Evolutionary conservation across 2,797 vertebrate species (phyloP), one percentile per base, ranked within the genome.

Genomic region (Galago senegalensis): DNA sequence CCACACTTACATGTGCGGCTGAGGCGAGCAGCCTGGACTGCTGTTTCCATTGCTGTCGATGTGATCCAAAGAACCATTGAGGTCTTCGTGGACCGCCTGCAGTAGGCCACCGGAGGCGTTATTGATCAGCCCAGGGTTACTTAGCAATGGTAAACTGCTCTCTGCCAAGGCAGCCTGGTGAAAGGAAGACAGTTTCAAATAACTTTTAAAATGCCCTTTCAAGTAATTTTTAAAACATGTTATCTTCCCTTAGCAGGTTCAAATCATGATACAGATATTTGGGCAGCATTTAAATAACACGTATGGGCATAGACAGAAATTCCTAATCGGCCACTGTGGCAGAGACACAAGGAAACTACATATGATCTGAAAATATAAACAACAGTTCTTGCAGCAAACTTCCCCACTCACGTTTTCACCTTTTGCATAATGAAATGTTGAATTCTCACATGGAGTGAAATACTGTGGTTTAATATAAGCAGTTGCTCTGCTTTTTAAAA

Each of bases 11-110:
- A 99, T 99, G 98, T 99, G 99, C 98, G 99, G 99, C 96, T 99
- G 99, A 91, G 99, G 99, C 77, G 99, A 99, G 98, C 99, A 99
- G 95, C 99, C 99, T 0, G 99, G 99, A 98, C 99, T 99, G 99
- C 99, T 98, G 97, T 99, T 99, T 98, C 99, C 99, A 97, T 99
- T 99, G 98, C 99, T 99, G 99, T 99, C 99, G 97, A 99, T 99
- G 98, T 99, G 99, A 98, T 99, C 99, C 97, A 99, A 98, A 1
- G 99, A 99, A 97, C 99, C 99, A 94, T 99, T 99, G 98, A 99
- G 99, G 97, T 99, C 99, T 97, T 99, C 99, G 8, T 99, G 99
- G 97, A 98, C 98, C 1, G 99, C 99, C 97, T 99, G 99, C 98
- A 99, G 98, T 98, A 99, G 99, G 97, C 97, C 99, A 83, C 99